Evolutionary conservation across 2,113 vertebrate genomes (phyloP).

Genomic region (Elaphurus davidianus): DNA sequence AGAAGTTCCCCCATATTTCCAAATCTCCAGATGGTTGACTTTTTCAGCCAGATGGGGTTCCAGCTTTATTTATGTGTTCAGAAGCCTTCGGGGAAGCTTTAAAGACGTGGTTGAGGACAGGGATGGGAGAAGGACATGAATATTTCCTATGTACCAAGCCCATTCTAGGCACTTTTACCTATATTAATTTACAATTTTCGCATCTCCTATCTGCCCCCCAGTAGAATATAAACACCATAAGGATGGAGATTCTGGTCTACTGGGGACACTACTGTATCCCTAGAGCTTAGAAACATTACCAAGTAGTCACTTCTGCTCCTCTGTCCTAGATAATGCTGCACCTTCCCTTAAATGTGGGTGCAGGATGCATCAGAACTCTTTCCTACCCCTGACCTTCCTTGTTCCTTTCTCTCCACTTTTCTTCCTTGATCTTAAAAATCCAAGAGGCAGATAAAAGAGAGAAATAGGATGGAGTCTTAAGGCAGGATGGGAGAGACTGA

Average conservation of each 20-base stretch:
- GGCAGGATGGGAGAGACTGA: background rate
- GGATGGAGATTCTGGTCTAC: background rate
- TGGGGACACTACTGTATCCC: background rate
- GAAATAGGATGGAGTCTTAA: background rate
- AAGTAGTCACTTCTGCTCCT: background rate
- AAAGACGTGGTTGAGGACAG: background rate
- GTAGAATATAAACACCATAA: background rate
- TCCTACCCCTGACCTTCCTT: background rate
- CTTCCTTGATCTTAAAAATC: background rate
- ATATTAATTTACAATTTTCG: rapidly evolving
- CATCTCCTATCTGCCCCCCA: rapidly evolving
- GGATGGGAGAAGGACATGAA: background rate
- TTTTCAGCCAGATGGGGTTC: slow-evolving; percentile 65
- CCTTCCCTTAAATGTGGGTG: background rate
- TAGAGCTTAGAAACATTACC: background rate
- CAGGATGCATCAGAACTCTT: background rate
- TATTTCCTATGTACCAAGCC: background rate
- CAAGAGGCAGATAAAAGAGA: background rate
- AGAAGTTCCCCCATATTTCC: slow-evolving; percentile 67
- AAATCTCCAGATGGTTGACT: slow-evolving; percentile 69
- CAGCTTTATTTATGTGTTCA: slow-evolving; percentile 62
- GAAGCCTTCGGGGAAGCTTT: slow-evolving; percentile 52
- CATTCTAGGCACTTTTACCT: background rate
- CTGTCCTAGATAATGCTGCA: background rate
- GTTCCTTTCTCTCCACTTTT: background rate